These are phyloP conservation scores for Entomyzon cyanotis DNA, from an alignment of 2,113 vertebrate species.

Conservation along the genomic window DNA sequence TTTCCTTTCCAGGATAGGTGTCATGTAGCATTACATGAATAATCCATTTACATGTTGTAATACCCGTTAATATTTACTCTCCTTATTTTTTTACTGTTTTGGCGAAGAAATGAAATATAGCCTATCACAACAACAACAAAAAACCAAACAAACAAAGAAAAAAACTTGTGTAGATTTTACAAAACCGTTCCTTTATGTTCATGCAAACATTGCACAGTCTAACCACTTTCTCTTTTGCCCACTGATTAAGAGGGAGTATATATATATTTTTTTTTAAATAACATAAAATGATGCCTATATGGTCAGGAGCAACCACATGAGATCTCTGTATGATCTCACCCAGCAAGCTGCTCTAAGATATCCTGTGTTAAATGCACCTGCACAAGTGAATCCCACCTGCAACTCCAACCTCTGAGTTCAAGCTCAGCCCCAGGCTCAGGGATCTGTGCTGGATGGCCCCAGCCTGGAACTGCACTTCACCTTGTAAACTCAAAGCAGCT, in stretches of 20 bases:
- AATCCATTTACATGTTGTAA: neutral
- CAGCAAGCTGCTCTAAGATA: neutral
- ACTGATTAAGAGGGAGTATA: neutral
- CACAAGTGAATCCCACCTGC: neutral
- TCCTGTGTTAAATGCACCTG: neutral
- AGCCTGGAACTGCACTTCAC: neutral
- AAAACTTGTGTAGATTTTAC: neutral
- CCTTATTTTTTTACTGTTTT: neutral
- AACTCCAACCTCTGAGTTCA: accelerated
- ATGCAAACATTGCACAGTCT: neutral
- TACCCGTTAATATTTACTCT: neutral
- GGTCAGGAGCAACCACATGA: neutral
- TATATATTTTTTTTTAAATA: neutral
- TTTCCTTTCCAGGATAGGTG: neutral
- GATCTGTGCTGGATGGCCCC: neutral
- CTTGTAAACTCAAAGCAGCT: neutral
- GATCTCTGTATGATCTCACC: neutral
- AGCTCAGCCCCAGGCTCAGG: neutral
- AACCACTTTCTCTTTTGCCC: neutral
- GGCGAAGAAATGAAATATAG: neutral
- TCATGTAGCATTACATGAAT: neutral
- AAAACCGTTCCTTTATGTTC: neutral
- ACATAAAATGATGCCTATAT: neutral
- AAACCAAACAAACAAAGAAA: too few relatives aligned
- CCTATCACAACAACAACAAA: neutral